Conservation (phyloP, 2,113 vertebrate species). For the Bagarius yarrelli region DNA sequence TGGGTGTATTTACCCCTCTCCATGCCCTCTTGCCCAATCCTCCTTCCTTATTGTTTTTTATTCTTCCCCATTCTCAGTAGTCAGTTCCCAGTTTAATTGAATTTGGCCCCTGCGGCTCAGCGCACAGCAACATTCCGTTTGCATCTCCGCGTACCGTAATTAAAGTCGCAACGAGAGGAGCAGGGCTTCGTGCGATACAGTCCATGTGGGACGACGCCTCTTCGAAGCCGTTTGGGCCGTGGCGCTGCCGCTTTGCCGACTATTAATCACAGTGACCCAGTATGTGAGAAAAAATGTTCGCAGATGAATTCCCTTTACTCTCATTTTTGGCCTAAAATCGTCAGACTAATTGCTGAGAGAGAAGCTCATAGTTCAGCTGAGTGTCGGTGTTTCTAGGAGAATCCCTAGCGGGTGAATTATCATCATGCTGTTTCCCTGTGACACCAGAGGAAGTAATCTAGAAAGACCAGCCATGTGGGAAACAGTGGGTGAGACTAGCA, state of each 20-base stretch:
- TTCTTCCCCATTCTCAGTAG: conserved; percentile 13
- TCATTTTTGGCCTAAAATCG: conserved; percentile 34
- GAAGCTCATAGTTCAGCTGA: not conserved
- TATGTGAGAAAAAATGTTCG: conserved; percentile 15
- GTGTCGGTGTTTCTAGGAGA: conserved; percentile 9
- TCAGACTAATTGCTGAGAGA: conserved; percentile 16
- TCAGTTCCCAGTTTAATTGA: conserved; percentile 63
- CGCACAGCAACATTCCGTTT: conserved; percentile 54
- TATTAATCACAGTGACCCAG: conserved; percentile 40
- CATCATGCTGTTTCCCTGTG: not conserved
- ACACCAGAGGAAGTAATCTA: conserved; percentile 18
- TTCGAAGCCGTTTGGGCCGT: not conserved
- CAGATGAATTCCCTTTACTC: conserved; percentile 13
- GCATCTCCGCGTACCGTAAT: conserved; percentile 69
- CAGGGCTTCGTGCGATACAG: not conserved
- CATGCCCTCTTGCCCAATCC: conserved; percentile 10
- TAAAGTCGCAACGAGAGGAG: conserved; percentile 60
- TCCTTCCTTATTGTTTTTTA: conserved; percentile 38
- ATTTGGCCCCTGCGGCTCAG: conserved; percentile 56
- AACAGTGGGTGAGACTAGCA: not conserved
- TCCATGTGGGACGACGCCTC: conserved; percentile 2
- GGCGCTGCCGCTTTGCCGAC: not conserved
- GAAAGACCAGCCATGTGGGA: not conserved
- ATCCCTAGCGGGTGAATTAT: conserved; percentile 21
- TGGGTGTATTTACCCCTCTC: conserved; percentile 22